phyloP scores from a whole-genome alignment of 2,113 vertebrate species.

The Xenotilapia longispinis region DNA sequence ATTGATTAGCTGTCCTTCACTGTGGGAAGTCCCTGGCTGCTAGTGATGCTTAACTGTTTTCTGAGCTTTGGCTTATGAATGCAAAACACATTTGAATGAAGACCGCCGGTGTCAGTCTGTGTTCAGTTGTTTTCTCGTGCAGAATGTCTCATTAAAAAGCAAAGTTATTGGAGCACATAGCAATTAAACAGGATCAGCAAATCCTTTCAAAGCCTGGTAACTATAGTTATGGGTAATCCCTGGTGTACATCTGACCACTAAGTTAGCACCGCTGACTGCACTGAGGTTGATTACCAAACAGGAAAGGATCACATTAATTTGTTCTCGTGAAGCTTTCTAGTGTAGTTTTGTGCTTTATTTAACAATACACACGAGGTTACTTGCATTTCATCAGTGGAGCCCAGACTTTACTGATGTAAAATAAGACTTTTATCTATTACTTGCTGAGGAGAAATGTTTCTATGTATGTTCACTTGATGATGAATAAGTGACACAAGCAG shows the following conservation, averaged over 20 bases:
- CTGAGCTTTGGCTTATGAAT: conserved; percentile 16
- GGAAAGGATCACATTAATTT: conserved; percentile 28
- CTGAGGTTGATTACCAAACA: conserved; percentile 7
- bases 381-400: not conserved
- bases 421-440: not conserved
- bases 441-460: not conserved
- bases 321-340: not conserved
- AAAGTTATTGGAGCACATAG: conserved; percentile 19
- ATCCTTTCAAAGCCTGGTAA: conserved; percentile 4
- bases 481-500: not conserved
- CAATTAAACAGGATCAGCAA: conserved; percentile 44
- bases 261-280: not conserved
- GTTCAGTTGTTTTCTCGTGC: not conserved
- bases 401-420: not conserved
- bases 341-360: not conserved
- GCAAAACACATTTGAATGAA: conserved; percentile 11
- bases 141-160: conserved; percentile 12
- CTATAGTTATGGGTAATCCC: not conserved
- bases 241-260: conserved; percentile 4
- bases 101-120: not conserved
- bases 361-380: not conserved
- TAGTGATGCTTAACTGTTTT: conserved; percentile 19
- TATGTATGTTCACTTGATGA: not conserved
- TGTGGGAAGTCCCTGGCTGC: conserved; percentile 26
- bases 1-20: conserved; percentile 57